A percentile compares a stretch with the other conserved stretches of the same genome.
Conservation (phyloP, 1,140 invertebrate genomes). For the Formica selysi region DNA sequence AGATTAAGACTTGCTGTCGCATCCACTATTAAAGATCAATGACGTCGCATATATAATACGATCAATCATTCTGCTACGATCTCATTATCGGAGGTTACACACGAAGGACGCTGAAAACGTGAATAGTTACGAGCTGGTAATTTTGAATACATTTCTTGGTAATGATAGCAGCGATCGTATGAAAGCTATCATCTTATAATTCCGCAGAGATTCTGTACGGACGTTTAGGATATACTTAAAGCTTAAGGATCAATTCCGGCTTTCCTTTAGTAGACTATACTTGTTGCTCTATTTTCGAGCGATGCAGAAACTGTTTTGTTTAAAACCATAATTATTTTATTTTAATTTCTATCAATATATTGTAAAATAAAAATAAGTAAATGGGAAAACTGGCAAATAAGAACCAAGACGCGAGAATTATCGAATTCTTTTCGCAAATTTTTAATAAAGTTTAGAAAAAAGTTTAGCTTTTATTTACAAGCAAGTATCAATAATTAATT, state of each 20-base stretch:
- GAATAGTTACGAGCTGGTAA: conserved; percentile 20
- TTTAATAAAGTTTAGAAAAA: not conserved
- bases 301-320: conserved; percentile 32
- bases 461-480: not conserved
- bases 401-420: not conserved
- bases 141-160: conserved; percentile 38
- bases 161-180: conserved; percentile 28
- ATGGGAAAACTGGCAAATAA: no score
- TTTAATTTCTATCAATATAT: not conserved
- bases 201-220: conserved; percentile 17
- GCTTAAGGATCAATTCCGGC: conserved; percentile 51
- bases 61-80: conserved; percentile 40
- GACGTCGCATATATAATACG: conserved; percentile 22
- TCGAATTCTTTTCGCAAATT: not conserved
- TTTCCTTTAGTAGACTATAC: conserved; percentile 53
- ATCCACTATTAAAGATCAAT: conserved; percentile 36
- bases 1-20: conserved; percentile 34
- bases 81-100: conserved; percentile 48
- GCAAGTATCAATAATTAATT: conserved; percentile 1
- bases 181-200: conserved; percentile 38
- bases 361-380: no score
- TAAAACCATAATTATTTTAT: not conserved
- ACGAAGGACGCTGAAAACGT: conserved; percentile 31
- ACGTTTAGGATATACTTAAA: conserved; percentile 36
- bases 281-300: conserved; percentile 64